Conservation (phyloP, 2,113 vertebrate genomes). For the Cynopterus brachyotis region DNA sequence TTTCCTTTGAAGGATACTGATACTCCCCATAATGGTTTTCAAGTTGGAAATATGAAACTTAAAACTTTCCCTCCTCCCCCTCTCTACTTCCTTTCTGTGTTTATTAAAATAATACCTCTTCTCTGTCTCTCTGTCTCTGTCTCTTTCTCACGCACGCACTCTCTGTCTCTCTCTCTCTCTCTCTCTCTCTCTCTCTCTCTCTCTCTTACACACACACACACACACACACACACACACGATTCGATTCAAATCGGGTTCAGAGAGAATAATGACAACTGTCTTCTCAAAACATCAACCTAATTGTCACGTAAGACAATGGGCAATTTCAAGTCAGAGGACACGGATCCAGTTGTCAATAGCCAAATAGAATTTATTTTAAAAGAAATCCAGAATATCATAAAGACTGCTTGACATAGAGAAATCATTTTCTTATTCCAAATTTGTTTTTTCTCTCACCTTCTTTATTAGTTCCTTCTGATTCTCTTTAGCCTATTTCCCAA, state of each 20-base stretch:
- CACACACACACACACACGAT: no score
- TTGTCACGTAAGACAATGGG: background rate
- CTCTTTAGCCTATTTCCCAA: background rate
- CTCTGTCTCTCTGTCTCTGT: background rate
- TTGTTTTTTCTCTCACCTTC: background rate
- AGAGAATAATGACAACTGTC: background rate
- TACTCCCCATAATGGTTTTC: constrained; percentile 65
- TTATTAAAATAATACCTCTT: constrained; percentile 60
- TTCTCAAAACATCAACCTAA: background rate
- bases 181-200: background rate
- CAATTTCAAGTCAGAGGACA: background rate
- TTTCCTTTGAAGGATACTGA: constrained; percentile 61
- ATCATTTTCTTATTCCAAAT: background rate
- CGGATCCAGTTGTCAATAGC: background rate
- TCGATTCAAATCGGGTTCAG: background rate
- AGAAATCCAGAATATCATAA: background rate
- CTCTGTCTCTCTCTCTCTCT: background rate
- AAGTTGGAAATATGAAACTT: constrained; percentile 67
- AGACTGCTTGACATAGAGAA: background rate
- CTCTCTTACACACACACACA: background rate
- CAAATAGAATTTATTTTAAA: constrained; percentile 1
- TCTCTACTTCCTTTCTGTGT: constrained; percentile 35
- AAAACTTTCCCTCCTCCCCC: background rate
- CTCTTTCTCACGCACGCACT: background rate
- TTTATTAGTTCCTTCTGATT: background rate